These are phyloP conservation scores for Cynopterus sphinx DNA, from an alignment of 2,797 vertebrate genomes.

Conservation along the genomic window DNA sequence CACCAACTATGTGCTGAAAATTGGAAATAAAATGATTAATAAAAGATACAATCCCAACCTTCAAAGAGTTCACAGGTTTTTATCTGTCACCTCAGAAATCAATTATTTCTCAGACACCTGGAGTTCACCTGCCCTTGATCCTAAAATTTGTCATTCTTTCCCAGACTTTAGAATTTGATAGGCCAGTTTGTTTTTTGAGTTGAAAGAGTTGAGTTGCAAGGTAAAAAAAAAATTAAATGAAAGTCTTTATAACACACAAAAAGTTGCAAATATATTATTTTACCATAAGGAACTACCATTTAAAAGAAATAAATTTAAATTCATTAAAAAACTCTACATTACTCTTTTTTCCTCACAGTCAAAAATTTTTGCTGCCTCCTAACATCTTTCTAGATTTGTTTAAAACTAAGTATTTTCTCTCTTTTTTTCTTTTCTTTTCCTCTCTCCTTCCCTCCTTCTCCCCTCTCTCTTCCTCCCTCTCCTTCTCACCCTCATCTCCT, in stretches of 20 bases:
- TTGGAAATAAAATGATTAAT: not conserved
- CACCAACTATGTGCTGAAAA: not conserved
- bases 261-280: not conserved
- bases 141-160: not conserved
- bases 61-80: not conserved
- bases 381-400: not conserved
- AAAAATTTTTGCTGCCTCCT: not conserved
- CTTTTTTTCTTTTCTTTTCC: not conserved
- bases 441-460: not conserved
- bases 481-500: not conserved
- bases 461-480: not conserved
- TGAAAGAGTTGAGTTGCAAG: not conserved
- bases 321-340: not conserved
- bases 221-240: not conserved
- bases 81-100: slow-evolving; percentile 7
- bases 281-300: not conserved
- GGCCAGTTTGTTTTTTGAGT: not conserved
- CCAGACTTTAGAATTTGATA: slow-evolving; percentile 6
- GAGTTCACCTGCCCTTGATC: not conserved
- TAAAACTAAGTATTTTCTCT: not conserved
- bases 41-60: not conserved
- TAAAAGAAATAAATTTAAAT: slow-evolving; percentile 41
- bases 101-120: not conserved
- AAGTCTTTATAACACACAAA: not conserved
- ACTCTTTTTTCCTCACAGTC: not conserved